Evolutionary conservation across 2,797 vertebrate species (phyloP).

Genomic region (Notolabrus celidotus): DNA sequence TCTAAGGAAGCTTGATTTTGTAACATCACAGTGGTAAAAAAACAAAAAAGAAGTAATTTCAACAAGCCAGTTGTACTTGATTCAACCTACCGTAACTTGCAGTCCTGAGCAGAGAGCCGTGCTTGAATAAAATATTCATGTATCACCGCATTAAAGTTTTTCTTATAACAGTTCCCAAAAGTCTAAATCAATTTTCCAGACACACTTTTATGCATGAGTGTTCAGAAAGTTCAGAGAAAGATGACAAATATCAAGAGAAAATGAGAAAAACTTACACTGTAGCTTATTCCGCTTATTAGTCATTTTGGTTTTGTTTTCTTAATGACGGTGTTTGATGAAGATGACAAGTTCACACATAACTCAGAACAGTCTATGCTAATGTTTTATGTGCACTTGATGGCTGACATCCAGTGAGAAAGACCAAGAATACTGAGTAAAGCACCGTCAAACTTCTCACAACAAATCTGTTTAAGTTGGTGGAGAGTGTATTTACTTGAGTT

Average conservation of each 20-base stretch:
- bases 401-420: constrained; percentile 3
- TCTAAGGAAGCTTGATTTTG: no score
- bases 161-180: neutral
- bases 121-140: constrained; percentile 3
- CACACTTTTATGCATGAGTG: neutral
- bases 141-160: constrained; percentile 2
- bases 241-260: neutral
- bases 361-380: constrained; percentile 28
- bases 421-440: neutral
- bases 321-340: neutral
- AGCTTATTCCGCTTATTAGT: constrained; percentile 1
- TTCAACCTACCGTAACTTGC: no score
- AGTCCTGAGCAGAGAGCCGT: no score
- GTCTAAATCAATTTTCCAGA: constrained; percentile 1
- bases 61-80: no score
- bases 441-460: constrained; percentile 20
- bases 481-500: neutral
- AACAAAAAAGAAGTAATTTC: no score
- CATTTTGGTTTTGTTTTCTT: constrained; percentile 21
- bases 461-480: constrained; percentile 16
- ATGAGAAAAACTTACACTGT: neutral
- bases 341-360: constrained; percentile 23
- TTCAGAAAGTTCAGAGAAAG: constrained; percentile 1
- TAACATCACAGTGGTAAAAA: no score
- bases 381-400: constrained; percentile 10